Conservation (phyloP, 2,888 invertebrate genomes). For the Mayetiola destructor region DNA sequence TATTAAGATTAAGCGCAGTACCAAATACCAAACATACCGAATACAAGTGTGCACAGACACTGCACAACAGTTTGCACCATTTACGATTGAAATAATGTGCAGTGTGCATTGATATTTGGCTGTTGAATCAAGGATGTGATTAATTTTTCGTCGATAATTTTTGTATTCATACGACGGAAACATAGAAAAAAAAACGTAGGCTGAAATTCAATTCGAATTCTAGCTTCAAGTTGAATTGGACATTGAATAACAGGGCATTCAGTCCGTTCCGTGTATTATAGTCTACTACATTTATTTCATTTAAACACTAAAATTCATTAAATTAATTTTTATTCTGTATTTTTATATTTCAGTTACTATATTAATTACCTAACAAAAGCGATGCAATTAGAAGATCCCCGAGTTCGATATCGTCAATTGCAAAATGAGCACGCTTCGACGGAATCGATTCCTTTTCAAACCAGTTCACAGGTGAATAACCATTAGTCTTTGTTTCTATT, state of each 20-base stretch:
- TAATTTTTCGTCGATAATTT: constrained; percentile 1
- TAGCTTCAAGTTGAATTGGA: no score
- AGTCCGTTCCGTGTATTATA: no score
- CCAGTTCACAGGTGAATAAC: constrained; percentile 25
- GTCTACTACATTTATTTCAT: no score
- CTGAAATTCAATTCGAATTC: no score
- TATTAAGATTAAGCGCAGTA: no score
- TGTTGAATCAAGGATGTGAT: constrained; percentile 10
- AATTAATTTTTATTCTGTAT: not conserved
- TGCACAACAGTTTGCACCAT: no score
- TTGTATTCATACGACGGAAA: no score
- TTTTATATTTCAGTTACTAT: constrained; percentile 47
- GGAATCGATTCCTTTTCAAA: constrained; percentile 50
- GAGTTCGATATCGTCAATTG: constrained; percentile 41
- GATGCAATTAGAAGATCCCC: constrained; percentile 66
- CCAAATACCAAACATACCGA: no score
- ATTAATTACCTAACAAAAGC: constrained; percentile 57
- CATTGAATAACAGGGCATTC: no score
- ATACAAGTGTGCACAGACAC: no score
- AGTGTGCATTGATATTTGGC: constrained; percentile 10
- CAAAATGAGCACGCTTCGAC: constrained; percentile 39
- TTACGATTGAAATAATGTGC: not conserved
- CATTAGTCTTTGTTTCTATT: constrained; percentile 11
- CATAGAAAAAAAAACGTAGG: no score
- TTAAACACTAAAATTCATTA: no score